Conservation (phyloP, 1,140 invertebrate species). For the Eumaeus atala region DNA sequence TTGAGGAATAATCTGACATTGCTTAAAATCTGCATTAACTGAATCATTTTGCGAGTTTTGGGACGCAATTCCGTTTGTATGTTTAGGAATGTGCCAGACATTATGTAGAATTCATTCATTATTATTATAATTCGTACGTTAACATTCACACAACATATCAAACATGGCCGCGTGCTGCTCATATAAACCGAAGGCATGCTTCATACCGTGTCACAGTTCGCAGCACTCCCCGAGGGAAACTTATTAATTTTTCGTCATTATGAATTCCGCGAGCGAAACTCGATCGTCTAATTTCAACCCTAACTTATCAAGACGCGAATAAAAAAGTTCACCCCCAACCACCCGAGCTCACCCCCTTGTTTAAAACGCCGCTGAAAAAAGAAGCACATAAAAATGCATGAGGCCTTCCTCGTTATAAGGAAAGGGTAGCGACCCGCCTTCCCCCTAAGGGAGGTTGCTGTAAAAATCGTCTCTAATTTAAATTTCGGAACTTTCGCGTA, state of each 20-base stretch:
- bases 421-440: constrained; percentile 69
- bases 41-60: no score
- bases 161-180: neutral
- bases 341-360: constrained; percentile 72
- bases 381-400: constrained; percentile 77
- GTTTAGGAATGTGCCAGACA: no score
- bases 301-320: constrained; percentile 76
- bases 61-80: no score
- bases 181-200: constrained; percentile 23
- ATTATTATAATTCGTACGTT: neutral
- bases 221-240: constrained; percentile 66
- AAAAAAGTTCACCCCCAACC: constrained; percentile 69
- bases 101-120: neutral
- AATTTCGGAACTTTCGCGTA: constrained; percentile 72
- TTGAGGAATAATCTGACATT: no score
- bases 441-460: constrained; percentile 63
- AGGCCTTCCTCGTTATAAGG: constrained; percentile 75
- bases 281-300: constrained; percentile 74
- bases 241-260: constrained; percentile 74
- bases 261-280: constrained; percentile 74
- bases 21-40: no score
- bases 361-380: constrained; percentile 76
- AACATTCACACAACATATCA: neutral
- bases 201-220: constrained; percentile 37
- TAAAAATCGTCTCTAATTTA: constrained; percentile 75